Evolutionary conservation across 2,113 vertebrate genomes (phyloP), one percentile per base, ranked within the genome.

Genomic region (Dendrocopos noguchii): DNA sequence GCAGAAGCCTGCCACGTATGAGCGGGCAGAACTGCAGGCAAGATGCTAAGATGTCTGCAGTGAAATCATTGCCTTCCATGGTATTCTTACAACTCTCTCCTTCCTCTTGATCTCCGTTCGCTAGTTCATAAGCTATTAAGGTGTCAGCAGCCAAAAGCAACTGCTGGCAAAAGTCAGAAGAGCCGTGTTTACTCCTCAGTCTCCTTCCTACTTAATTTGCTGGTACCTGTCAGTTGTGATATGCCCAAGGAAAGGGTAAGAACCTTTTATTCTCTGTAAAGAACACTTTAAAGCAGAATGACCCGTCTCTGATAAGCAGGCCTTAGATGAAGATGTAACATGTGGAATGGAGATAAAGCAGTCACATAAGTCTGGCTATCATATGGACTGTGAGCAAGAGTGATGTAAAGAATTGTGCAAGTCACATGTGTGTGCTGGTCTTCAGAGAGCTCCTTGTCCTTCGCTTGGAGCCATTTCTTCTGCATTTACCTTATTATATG

Each of bases 11-110:
- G 85, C 59, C 85, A 83, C 0, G 1, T 89, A 67, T 61, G 75
- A 89, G 77, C 85, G 88, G 84, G 46, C 89, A 96, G 76, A 94
- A 82, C 61, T 93, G 80, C 78, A 75, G 87, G 70, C 44, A 85
- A 93, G 84, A 93, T 73, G 73, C 28, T 82, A 72, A 92, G 93
- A 86, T 88, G 47, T 83, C 84, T 95, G 34, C 72, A 78, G 34
- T 72, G 57, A 95, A 95, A 84, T 91, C 70, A 59, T 44, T 85
- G 70, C 20, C n/a, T 92, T 94, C 68, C 47, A 8, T 50, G 20
- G 36, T n/a, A 55, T 71, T 79, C 64, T 87, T 84, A 61, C 28
- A 71, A 60, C 21, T 15, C 11, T 67, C 10, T 91, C 57, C 75
- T 94, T 93, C 47, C 33, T 57, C 42, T 88, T 92, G 77, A 92